Conservation (phyloP, 2,797 vertebrate genomes). For the Lutjanus argentimaculatus region DNA sequence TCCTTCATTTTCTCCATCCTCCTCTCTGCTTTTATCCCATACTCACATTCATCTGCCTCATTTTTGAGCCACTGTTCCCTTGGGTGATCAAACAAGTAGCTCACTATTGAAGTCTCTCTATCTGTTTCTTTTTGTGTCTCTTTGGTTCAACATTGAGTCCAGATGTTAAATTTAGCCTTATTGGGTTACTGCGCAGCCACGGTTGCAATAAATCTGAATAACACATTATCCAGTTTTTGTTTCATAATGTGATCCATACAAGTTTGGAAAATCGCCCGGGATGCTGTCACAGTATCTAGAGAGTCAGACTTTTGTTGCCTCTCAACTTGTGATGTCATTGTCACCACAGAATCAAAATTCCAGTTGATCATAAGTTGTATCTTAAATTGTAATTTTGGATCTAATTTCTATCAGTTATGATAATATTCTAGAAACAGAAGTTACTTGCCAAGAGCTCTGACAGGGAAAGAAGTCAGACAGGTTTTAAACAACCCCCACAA, state of each 20-base stretch:
- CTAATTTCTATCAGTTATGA: neutral
- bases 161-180: slow-evolving; percentile 51
- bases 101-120: slow-evolving; percentile 15
- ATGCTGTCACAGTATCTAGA: slow-evolving; percentile 4
- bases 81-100: slow-evolving; percentile 52
- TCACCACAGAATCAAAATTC: neutral
- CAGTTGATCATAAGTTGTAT: neutral
- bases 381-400: neutral
- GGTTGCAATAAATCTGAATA: slow-evolving; percentile 38
- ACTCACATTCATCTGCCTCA: slow-evolving; percentile 32
- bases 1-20: slow-evolving; percentile 45
- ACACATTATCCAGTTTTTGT: slow-evolving; percentile 30
- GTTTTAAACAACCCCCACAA: neutral
- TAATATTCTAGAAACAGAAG: neutral
- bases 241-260: slow-evolving; percentile 9
- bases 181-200: slow-evolving; percentile 21
- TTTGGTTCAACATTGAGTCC: slow-evolving; percentile 33
- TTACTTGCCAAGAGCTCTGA: no score
- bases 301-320: slow-evolving; percentile 12
- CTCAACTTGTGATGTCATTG: slow-evolving; percentile 11
- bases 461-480: neutral
- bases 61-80: slow-evolving; percentile 21
- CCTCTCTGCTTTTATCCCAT: slow-evolving; percentile 28
- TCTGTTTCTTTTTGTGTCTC: slow-evolving; percentile 17
- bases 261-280: slow-evolving; percentile 13